Evolutionary conservation across 2,888 invertebrate genomes (phyloP).

Genomic region (Melieria omissa): DNA sequence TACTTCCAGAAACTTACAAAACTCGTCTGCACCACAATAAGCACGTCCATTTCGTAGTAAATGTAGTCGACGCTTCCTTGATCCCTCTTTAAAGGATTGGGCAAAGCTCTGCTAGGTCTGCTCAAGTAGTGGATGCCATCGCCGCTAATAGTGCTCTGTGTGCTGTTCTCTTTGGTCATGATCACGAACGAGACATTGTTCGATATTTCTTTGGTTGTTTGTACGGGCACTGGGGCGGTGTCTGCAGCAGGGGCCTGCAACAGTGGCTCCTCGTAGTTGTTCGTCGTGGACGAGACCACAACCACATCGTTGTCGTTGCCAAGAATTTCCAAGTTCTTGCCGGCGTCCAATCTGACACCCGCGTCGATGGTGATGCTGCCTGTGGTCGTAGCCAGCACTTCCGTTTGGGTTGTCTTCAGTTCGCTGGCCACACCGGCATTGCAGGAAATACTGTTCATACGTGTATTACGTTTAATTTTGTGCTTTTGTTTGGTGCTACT

Average conservation of each 20-base stretch:
- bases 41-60: constrained; percentile 61
- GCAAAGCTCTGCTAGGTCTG: constrained; percentile 45
- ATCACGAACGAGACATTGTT: constrained; percentile 23
- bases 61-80: constrained; percentile 59
- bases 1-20: constrained; percentile 63
- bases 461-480: too few relatives aligned
- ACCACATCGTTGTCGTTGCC: constrained; percentile 42
- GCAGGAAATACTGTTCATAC: neutral
- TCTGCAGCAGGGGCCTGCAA: neutral
- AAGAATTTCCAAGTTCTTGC: neutral
- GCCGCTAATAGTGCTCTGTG: constrained; percentile 29
- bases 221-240: neutral
- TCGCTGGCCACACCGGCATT: neutral
- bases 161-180: constrained; percentile 44
- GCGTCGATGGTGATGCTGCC: neutral
- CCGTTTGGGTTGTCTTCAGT: neutral
- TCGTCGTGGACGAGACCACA: constrained; percentile 45
- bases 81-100: constrained; percentile 59
- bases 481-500: neutral
- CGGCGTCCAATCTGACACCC: too few relatives aligned
- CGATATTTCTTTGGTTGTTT: constrained; percentile 1
- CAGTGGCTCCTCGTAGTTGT: constrained; percentile 43
- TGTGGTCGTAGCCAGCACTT: neutral
- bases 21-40: constrained; percentile 61
- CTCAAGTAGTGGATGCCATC: constrained; percentile 49